Conservation (phyloP, 2,113 vertebrate species). For the Hippocampus zosterae region DNA sequence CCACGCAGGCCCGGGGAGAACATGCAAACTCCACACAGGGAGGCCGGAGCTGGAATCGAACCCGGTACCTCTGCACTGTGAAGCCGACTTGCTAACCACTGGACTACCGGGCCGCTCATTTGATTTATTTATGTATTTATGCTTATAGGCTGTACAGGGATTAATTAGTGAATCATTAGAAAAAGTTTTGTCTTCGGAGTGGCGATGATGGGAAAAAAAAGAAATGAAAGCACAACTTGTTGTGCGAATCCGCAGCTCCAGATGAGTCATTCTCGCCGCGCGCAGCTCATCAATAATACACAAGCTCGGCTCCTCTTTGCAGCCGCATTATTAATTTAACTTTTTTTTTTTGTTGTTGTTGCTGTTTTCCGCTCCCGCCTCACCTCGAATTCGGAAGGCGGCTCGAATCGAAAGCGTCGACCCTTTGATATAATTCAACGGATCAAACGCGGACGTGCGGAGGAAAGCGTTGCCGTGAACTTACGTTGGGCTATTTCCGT, state of each 20-base stretch:
- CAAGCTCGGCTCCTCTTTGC: conserved; percentile 38
- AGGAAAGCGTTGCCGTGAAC: background rate
- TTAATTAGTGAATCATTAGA: background rate
- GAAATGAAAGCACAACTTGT: conserved; percentile 8
- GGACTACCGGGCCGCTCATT: too few species aligned
- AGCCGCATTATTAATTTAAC: conserved; percentile 71
- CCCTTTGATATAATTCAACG: background rate
- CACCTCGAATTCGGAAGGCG: conserved; percentile 21
- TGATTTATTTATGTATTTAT: background rate
- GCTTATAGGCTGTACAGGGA: background rate
- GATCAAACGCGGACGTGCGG: background rate
- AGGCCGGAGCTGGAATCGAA: too few species aligned
- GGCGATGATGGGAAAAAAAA: background rate
- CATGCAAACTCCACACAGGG: too few species aligned
- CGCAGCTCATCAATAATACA: conserved; percentile 72
- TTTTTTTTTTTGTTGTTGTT: conserved; percentile 53
- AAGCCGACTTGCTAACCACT: too few species aligned
- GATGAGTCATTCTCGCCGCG: conserved; percentile 57
- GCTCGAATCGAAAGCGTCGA: background rate
- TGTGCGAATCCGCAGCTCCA: conserved; percentile 22
- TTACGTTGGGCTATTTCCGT: background rate
- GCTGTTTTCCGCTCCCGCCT: conserved; percentile 40
- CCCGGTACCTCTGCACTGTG: too few species aligned
- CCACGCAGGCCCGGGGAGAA: too few species aligned
- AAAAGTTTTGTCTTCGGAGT: background rate